Evolutionary conservation across 2,888 invertebrate genomes (phyloP), one percentile per base, ranked within the genome.

Genomic region (Fragum whitleyi): DNA sequence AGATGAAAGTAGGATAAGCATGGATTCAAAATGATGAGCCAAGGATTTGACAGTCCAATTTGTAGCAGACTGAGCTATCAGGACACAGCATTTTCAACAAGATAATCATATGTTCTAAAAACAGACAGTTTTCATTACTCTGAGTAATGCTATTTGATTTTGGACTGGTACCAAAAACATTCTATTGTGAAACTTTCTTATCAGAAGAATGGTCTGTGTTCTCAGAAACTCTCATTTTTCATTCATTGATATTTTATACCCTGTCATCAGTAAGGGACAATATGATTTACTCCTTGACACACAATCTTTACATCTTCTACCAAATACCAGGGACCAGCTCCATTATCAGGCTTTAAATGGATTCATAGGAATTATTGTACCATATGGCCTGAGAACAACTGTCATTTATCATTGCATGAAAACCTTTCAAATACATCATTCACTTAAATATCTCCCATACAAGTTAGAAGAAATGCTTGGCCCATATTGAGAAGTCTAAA

Each of bases 241-340:
- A 65, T 65, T 65, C 65, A 39, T 42, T 65, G 65, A 65, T 65
- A 65, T 65, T 65, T 65, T n/a, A 65, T 65, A 65, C 65, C 39
- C 39, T 32, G 62, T 62, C 62, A 62, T 62, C 62, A 16, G 16
- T 19, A 1, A 62, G 32, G 62, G 32, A 14, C 5, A 28, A 23
- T 6, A 32, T 62, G 62, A 62, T 62, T 62, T 28, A 62, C 36
- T 32, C 6, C 62, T 16, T 32, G 62, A n/a, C 32, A 26, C 26
- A 23, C 26, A 23, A 57, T 57, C 57, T 57, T 65, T 65, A 42
- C 26, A 65, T 65, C 65, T 42, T 16, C 42, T 42, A 42, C 65
- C 65, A 65, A 65, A 65, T 5, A 23, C 36, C 19, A 2, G 16
- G 6, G 14, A 23, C 42, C 21, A 32, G 11, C 36, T 65, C 65